Conservation (phyloP, 2,888 invertebrate genomes). For the Drosophila quasianomalipes region DNA sequence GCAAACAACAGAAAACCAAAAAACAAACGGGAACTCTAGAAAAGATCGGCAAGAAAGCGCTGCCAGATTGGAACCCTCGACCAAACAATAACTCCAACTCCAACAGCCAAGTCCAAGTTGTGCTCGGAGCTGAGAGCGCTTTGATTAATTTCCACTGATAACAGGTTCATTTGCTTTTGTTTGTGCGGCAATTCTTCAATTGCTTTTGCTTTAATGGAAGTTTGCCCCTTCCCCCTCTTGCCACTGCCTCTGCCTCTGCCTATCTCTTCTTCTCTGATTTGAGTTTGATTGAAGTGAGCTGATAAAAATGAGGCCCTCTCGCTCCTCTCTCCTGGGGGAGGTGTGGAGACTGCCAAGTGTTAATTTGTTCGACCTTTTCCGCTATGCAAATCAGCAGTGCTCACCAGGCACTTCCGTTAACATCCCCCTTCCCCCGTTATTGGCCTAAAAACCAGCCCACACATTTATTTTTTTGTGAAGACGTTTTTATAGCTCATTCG, state of each 20-base stretch:
- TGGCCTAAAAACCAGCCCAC: not conserved
- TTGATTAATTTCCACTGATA: constrained; percentile 81
- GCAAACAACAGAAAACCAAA: constrained; percentile 61
- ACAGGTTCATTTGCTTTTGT: constrained; percentile 83
- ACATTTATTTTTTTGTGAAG: not conserved
- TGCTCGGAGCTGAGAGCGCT: constrained; percentile 24
- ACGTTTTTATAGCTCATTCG: constrained; percentile 47
- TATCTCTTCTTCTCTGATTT: constrained; percentile 13
- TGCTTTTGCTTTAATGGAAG: constrained; percentile 49
- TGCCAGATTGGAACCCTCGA: constrained; percentile 8
- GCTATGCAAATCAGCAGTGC: constrained; percentile 65
- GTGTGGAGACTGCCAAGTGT: constrained; percentile 30
- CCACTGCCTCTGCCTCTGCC: not conserved
- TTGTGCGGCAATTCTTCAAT: constrained; percentile 70
- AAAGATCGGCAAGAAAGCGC: constrained; percentile 31
- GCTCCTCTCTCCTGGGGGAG: not conserved
- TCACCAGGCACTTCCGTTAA: constrained; percentile 58
- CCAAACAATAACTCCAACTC: constrained; percentile 21
- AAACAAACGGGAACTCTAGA: constrained; percentile 47
- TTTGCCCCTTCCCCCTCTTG: not conserved
- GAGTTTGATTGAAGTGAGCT: constrained; percentile 62
- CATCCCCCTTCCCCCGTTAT: too few relatives aligned
- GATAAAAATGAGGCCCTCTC: constrained; percentile 54
- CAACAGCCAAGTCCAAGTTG: not conserved
- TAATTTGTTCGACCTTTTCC: constrained; percentile 53